Base-by-base conservation (phyloP, 2,113 vertebrate species). In the Pelmatolapia mariae region DNA sequence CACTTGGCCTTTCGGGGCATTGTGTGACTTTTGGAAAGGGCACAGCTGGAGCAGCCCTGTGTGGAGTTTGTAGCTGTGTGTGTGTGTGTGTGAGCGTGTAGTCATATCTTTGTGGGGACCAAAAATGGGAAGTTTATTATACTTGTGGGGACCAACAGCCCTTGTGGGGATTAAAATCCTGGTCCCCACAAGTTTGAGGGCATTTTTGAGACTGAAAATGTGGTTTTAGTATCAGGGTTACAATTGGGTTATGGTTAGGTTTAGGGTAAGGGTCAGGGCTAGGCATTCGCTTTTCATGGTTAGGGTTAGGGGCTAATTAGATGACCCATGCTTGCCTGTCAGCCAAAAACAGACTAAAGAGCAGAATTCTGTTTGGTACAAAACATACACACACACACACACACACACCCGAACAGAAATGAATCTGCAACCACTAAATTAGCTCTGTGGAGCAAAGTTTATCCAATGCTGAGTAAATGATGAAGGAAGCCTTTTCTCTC, bases 1-100 rank as follows among this genome's bases (percentile, higher is more conserved):
- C 93, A 95, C 93, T 93, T 94, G 91, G 91, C 84, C 92, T 93
- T 94, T 94, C 78, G 61, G 89, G 82, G 85, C 83, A 85, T 61
- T 91, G 90, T 92, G 95, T 85, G 89, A 92, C 90, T 94, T 92
- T 91, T 89, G 53, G 86, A 63, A 87, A 85, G 86, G 82, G 79
- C 10, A 79, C 61, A 52, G 91, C 80, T 86, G 86, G 11, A 80
- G 88, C 66, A 79, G 89, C 57, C 26, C 57, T 61, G 57, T 33
- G 29, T 61, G 57, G 18, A 10, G 29, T 86, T 82, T 81, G 26
- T 79, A 82, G 71, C 29, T 26, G 31, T 86, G 68, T 52, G 80
- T 54, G 83, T 54, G 83, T 22, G 38, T 31, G 45, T 50, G 16
- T 47, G 15, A 47, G 45, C 4, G 4, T 47, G 45, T 50, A 50